Percentiles rank a stretch among this genome's conserved stretches.
phyloP scores from a whole-genome alignment of 2,888 invertebrate species.

The Ochropacha duplaris region DNA sequence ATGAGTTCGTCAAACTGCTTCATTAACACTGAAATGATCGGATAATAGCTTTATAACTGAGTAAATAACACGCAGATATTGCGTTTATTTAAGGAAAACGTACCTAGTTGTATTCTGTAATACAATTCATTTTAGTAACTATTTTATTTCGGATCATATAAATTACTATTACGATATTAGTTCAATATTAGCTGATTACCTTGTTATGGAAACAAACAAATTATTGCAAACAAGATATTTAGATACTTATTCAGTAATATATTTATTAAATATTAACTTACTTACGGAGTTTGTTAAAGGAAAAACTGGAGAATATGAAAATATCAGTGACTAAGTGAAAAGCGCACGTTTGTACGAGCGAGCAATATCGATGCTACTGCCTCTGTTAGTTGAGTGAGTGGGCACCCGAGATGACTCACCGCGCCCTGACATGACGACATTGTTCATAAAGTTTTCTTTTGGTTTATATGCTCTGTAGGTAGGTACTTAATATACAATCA shows the following conservation, averaged over 20 bases:
- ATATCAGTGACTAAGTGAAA: constrained; percentile 18
- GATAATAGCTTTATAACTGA: background rate
- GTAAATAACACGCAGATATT: background rate
- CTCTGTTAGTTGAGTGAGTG: constrained; percentile 20
- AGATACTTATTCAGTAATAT: background rate
- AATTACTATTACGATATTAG: background rate
- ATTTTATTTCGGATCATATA: background rate
- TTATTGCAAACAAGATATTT: too few species aligned
- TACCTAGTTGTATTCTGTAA: background rate
- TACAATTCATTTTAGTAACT: background rate
- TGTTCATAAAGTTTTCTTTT: constrained; percentile 19
- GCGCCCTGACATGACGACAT: constrained; percentile 36
- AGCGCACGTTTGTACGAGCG: constrained; percentile 45
- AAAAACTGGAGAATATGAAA: constrained; percentile 14
- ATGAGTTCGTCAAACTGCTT: background rate
- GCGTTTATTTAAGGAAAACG: background rate
- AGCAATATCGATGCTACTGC: constrained; percentile 39
- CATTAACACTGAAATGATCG: background rate
- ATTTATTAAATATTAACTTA: background rate
- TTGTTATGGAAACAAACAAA: background rate
- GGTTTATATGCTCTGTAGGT: background rate
- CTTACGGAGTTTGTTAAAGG: constrained; percentile 4
- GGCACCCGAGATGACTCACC: constrained; percentile 42
- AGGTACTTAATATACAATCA: background rate
- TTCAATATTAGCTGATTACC: background rate